A percentile compares a stretch with the other conserved stretches of the same genome.
Evolutionary conservation across 1,140 invertebrate genomes (phyloP).

Genomic region (Drosophila arizonae): DNA sequence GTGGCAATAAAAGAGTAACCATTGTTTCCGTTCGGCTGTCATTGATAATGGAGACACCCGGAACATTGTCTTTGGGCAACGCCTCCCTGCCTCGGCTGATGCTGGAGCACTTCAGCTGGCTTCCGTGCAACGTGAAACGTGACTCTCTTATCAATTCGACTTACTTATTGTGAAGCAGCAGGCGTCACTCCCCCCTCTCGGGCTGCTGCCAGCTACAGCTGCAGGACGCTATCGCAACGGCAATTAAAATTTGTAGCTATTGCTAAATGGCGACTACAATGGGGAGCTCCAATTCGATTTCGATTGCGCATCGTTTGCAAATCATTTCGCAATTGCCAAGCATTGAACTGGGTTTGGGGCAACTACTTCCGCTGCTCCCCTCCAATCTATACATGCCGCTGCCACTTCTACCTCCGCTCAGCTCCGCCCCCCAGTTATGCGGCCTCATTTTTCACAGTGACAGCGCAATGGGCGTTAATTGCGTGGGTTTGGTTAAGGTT

Average conservation of each 20-base stretch:
- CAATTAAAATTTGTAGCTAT: constrained; percentile 80
- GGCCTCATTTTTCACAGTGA: constrained; percentile 72
- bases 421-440: background rate
- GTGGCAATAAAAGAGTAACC: constrained; percentile 76
- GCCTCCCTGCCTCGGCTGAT: background rate
- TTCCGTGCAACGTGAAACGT: constrained; percentile 68
- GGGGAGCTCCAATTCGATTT: constrained; percentile 64
- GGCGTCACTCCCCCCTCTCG: constrained; percentile 16
- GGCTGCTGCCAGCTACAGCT: constrained; percentile 5
- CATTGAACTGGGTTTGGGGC: constrained; percentile 36
- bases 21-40: constrained; percentile 65
- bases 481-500: constrained; percentile 70
- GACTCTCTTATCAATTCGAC: constrained; percentile 78
- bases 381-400: background rate
- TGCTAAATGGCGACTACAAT: constrained; percentile 43
- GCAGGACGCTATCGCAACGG: constrained; percentile 57
- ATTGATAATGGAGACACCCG: constrained; percentile 78
- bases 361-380: constrained; percentile 32
- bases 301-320: constrained; percentile 72
- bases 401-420: background rate
- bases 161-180: constrained; percentile 51
- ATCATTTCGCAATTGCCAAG: constrained; percentile 73
- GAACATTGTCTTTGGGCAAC: constrained; percentile 63
- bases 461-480: constrained; percentile 80
- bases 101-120: constrained; percentile 31